A percentile compares a stretch with the other conserved stretches of the same genome.
phyloP scores from a whole-genome alignment of 2,888 invertebrate species.

The Euphydryas editha region DNA sequence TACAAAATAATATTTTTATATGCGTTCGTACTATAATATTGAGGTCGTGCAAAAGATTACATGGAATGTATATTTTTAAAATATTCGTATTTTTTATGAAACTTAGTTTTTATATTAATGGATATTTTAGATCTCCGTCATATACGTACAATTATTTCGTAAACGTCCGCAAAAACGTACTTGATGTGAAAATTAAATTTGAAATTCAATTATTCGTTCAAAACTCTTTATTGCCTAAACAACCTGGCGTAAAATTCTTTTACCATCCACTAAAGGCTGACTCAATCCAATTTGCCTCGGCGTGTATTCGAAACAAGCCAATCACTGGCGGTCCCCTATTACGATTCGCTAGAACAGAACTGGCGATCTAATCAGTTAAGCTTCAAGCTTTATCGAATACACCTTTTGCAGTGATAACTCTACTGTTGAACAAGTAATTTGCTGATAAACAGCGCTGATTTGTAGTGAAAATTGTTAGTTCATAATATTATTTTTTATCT shows the following conservation, averaged over 20 bases:
- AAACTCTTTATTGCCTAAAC: slow-evolving; percentile 31
- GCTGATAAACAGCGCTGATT: slow-evolving; percentile 28
- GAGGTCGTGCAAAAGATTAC: no score
- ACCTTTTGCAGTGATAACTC: slow-evolving; percentile 66
- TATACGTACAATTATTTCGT: neutral
- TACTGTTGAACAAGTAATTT: slow-evolving; percentile 53
- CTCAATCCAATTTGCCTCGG: slow-evolving; percentile 76
- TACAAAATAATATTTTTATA: no score
- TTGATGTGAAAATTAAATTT: slow-evolving; percentile 6
- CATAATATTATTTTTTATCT: neutral
- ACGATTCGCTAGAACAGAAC: slow-evolving; percentile 60
- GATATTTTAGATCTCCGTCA: neutral
- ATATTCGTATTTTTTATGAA: no score
- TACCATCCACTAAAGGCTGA: slow-evolving; percentile 62
- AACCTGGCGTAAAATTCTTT: slow-evolving; percentile 42
- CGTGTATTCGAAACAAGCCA: slow-evolving; percentile 73
- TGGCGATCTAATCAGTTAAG: slow-evolving; percentile 69
- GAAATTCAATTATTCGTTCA: slow-evolving; percentile 8
- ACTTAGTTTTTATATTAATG: no score
- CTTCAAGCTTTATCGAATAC: slow-evolving; percentile 65
- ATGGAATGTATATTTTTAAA: no score
- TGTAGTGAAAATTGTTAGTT: neutral
- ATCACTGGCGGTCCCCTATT: slow-evolving; percentile 66
- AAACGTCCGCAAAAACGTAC: neutral
- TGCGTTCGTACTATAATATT: no score